These are phyloP conservation scores for Catamblyrhynchus diadema DNA, from an alignment of 2,797 vertebrate species.

Conservation along the genomic window DNA sequence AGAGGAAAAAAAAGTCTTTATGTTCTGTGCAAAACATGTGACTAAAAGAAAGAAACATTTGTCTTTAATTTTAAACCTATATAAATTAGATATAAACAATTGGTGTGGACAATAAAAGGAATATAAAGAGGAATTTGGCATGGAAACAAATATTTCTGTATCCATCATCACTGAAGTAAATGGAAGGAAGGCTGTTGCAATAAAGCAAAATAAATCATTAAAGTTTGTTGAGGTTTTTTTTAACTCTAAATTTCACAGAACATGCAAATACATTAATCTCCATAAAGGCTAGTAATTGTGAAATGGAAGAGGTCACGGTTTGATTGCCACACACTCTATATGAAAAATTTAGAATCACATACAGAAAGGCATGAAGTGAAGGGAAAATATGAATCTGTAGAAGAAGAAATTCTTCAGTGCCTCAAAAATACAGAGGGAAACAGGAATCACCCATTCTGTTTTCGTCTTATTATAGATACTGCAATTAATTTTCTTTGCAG, in stretches of 20 bases:
- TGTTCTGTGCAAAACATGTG: neutral
- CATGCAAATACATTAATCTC: neutral
- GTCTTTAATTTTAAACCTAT: neutral
- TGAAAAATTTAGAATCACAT: neutral
- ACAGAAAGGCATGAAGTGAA: neutral
- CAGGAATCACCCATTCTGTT: neutral
- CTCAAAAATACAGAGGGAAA: neutral
- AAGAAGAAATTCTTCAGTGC: neutral
- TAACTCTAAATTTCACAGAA: neutral
- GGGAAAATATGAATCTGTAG: neutral
- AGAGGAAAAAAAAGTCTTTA: rapidly evolving
- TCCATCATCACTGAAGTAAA: neutral
- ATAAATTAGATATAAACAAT: neutral
- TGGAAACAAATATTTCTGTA: neutral
- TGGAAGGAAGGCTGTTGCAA: neutral
- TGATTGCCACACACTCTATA: neutral
- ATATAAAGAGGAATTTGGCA: neutral
- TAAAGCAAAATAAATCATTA: neutral
- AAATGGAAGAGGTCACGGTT: neutral
- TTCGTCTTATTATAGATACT: neutral
- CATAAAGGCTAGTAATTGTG: neutral
- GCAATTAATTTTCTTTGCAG: neutral
- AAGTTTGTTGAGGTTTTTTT: neutral
- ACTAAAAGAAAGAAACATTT: neutral
- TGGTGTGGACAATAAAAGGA: rapidly evolving